Percentiles rank a stretch among this genome's conserved stretches.
Conservation (phyloP, 30 jellyfish, hydroid and myxozoan species). For the Sanderia malayensis region DNA sequence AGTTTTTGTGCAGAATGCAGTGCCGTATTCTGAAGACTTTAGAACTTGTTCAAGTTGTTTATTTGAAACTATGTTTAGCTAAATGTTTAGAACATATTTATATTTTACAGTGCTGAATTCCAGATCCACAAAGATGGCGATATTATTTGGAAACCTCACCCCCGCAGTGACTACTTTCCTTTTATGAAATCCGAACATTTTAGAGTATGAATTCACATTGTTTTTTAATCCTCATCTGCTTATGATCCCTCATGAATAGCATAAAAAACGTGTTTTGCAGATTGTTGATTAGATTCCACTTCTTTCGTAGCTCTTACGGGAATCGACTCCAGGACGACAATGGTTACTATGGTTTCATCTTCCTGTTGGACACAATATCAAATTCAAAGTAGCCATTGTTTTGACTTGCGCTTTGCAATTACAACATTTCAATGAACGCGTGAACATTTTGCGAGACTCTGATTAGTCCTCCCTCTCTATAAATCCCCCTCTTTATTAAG, state of each 20-base stretch:
- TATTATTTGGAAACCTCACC: slow-evolving; percentile 18
- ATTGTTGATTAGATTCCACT: no score
- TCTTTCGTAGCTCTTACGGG: no score
- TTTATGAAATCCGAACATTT: slow-evolving; percentile 16
- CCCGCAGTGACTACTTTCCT: slow-evolving; percentile 11
- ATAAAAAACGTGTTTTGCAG: no score
- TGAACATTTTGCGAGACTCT: no score
- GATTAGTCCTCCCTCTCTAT: no score
- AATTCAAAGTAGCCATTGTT: not conserved
- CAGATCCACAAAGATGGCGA: slow-evolving; percentile 10
- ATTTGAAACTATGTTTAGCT: not conserved
- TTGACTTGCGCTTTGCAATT: no score
- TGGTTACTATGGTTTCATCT: not conserved
- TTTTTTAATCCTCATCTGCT: no score
- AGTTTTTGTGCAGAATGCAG: not conserved
- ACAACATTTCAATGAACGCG: no score
- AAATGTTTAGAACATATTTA: no score
- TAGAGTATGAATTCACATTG: no score
- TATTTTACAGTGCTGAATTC: slow-evolving; percentile 5
- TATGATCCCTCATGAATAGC: no score
- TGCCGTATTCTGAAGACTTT: not conserved
- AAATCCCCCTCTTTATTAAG: not conserved
- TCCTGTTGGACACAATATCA: not conserved
- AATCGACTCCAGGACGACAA: not conserved
- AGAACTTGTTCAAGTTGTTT: not conserved